Conservation (phyloP, 1,140 invertebrate genomes). For the Eupeodes corollae region DNA sequence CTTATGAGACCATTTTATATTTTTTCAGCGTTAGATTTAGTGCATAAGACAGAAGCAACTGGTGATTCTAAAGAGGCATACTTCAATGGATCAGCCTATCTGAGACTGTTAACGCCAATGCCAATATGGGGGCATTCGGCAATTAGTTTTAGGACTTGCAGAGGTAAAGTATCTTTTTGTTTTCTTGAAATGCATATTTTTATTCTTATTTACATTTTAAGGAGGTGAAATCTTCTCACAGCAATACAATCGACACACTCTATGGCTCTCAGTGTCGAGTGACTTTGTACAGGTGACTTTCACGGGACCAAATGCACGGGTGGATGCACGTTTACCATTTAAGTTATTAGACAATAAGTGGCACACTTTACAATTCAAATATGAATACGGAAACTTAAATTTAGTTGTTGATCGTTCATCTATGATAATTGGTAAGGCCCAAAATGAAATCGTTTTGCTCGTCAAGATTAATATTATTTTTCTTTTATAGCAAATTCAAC, state of each 20-base stretch:
- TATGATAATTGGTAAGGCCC: conserved; percentile 32
- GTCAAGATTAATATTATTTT: neutral
- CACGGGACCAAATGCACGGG: conserved; percentile 42
- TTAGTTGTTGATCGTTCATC: conserved; percentile 38
- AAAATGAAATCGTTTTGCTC: conserved; percentile 18
- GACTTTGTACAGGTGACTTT: conserved; percentile 57
- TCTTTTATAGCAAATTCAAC: conserved; percentile 64
- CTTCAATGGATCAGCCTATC: conserved; percentile 65
- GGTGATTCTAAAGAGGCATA: conserved; percentile 53
- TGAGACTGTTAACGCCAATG: conserved; percentile 54
- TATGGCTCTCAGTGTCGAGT: conserved; percentile 53
- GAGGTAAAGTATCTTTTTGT: conserved; percentile 37
- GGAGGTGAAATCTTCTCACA: conserved; percentile 63
- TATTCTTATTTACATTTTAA: conserved; percentile 14
- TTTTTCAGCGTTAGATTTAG: too few relatives aligned
- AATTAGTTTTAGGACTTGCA: conserved; percentile 68
- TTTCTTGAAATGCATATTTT: neutral
- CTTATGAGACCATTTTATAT: too few relatives aligned
- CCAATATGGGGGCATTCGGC: conserved; percentile 65
- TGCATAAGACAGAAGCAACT: neutral
- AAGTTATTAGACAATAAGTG: conserved; percentile 66
- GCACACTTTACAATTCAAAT: conserved; percentile 45
- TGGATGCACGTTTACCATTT: conserved; percentile 51
- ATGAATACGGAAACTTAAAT: conserved; percentile 52
- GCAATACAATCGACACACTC: conserved; percentile 48